phyloP scores from a whole-genome alignment of 2,888 invertebrate species.

The Sarcophaga variegata region DNA sequence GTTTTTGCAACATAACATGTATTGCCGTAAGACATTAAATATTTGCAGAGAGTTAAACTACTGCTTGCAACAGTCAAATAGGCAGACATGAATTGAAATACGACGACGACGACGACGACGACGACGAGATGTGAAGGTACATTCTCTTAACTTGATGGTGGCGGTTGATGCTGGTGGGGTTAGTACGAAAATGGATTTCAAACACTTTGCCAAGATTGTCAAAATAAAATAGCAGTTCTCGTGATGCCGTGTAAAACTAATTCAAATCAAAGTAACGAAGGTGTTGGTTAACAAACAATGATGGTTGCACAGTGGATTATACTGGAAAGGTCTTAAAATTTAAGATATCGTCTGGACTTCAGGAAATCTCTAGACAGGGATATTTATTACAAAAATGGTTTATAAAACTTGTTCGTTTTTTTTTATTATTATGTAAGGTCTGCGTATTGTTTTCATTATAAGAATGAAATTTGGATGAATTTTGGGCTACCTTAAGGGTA shows the following conservation, averaged over 20 bases:
- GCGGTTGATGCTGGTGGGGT: background rate
- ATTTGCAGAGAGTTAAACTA: slow-evolving; percentile 42
- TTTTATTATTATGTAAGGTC: no score
- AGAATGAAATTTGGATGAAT: no score
- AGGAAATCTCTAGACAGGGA: no score
- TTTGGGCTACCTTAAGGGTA: no score
- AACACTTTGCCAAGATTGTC: slow-evolving; percentile 18
- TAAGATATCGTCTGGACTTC: no score
- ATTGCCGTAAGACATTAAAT: slow-evolving; percentile 56
- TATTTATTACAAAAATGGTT: no score
- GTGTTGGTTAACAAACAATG: slow-evolving; percentile 10
- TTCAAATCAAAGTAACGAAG: slow-evolving; percentile 6
- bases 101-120: no score
- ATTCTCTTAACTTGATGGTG: background rate
- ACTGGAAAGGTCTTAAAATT: background rate
- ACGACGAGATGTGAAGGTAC: background rate
- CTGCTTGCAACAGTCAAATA: slow-evolving; percentile 15
- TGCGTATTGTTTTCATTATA: no score
- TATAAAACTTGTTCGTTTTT: no score
- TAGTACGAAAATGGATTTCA: slow-evolving; percentile 28
- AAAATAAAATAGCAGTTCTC: slow-evolving; percentile 36
- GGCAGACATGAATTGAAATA: slow-evolving; percentile 26
- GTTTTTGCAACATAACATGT: slow-evolving; percentile 57
- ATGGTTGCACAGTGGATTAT: slow-evolving; percentile 5
- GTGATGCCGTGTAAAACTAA: slow-evolving; percentile 1